Conservation (phyloP, 2,113 vertebrate genomes). For the Suncus etruscus region DNA sequence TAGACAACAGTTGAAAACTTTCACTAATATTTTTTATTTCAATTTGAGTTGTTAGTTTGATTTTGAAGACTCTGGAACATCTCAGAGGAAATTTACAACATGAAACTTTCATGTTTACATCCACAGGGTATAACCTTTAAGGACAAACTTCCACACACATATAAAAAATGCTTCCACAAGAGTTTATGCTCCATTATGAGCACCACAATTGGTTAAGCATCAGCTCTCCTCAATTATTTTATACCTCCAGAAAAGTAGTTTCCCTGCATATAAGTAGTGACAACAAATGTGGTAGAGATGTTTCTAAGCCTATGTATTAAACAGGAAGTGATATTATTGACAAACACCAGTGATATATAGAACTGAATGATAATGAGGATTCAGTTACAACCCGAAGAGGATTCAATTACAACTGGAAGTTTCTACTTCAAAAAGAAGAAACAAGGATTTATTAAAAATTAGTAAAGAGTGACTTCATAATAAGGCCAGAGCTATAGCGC, state of each 20-base stretch:
- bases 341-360: no score
- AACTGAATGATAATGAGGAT: no score
- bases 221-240: no score
- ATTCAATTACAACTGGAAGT: background rate
- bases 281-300: no score
- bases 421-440: background rate
- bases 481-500: background rate
- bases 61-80: background rate
- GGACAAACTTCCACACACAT: background rate
- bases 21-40: background rate
- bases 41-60: background rate
- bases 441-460: background rate
- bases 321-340: no score
- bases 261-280: no score
- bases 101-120: background rate
- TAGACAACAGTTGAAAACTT: background rate
- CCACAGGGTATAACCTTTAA: no score
- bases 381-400: no score
- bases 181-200: no score
- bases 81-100: background rate
- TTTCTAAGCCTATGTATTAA: no score
- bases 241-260: no score
- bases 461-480: background rate
- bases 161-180: background rate
- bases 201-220: no score